A percentile compares a stretch with the other conserved stretches of the same genome.
Conservation (phyloP, 1,140 invertebrate genomes). For the Drosophila bocki region DNA sequence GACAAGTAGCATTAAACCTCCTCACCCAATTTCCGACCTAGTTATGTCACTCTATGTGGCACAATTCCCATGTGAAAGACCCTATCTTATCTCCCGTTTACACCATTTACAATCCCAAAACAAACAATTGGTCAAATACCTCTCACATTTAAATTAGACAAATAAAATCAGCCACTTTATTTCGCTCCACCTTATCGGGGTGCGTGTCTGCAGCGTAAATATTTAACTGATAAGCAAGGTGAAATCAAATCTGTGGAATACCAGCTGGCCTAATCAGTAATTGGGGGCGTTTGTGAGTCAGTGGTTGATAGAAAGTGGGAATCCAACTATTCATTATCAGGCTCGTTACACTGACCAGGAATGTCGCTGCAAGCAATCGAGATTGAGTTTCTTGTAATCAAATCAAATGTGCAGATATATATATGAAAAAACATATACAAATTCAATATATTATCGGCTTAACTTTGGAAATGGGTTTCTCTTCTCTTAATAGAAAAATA, state of each 20-base stretch:
- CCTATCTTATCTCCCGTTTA: constrained; percentile 24
- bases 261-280: constrained; percentile 31
- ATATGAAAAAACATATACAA: background rate
- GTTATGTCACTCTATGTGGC: constrained; percentile 20
- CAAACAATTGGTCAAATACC: constrained; percentile 15
- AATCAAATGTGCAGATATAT: background rate
- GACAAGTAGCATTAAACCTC: background rate
- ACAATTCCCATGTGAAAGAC: constrained; percentile 30
- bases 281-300: constrained; percentile 51
- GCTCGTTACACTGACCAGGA: background rate
- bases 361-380: background rate
- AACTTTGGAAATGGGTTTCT: background rate
- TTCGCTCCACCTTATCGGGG: constrained; percentile 25
- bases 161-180: constrained; percentile 5
- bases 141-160: constrained; percentile 20
- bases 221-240: constrained; percentile 41
- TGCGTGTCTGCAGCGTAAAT: constrained; percentile 37
- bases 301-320: constrained; percentile 25
- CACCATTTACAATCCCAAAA: constrained; percentile 21
- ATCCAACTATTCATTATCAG: constrained; percentile 19
- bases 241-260: constrained; percentile 35
- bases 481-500: constrained; percentile 28
- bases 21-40: constrained; percentile 14
- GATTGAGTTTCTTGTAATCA: too few species aligned
- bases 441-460: constrained; percentile 26